A percentile compares a stretch with the other conserved stretches of the same genome.
phyloP scores from a whole-genome alignment of 1,140 invertebrate species.

The Hydropsyche tenuis region DNA sequence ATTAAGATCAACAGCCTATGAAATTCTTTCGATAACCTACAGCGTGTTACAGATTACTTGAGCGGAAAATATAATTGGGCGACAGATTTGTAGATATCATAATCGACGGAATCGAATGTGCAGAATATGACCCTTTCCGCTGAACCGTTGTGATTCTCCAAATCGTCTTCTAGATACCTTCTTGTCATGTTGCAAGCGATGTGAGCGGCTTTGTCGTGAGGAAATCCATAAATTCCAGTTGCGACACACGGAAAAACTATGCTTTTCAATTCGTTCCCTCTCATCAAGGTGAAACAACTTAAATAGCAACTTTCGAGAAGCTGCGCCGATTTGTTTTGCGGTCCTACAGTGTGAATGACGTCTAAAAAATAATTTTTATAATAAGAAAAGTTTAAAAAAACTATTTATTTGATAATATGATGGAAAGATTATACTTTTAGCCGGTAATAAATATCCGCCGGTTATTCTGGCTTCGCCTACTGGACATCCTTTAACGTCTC shows the following conservation, averaged over 20 bases:
- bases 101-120: constrained; percentile 75
- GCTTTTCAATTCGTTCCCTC: constrained; percentile 68
- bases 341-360: constrained; percentile 85
- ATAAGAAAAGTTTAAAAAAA: not conserved
- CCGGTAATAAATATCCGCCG: constrained; percentile 77
- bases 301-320: constrained; percentile 74
- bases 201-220: constrained; percentile 75
- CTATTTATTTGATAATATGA: not conserved
- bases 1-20: too few relatives aligned
- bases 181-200: constrained; percentile 74
- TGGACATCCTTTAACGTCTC: constrained; percentile 71
- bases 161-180: constrained; percentile 70
- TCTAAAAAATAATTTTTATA: constrained; percentile 63
- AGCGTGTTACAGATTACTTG: too few relatives aligned
- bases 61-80: constrained; percentile 77
- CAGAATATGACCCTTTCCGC: constrained; percentile 84
- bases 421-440: constrained; percentile 68
- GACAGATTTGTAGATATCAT: constrained; percentile 75
- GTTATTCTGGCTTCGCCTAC: constrained; percentile 85
- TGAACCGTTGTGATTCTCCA: constrained; percentile 53
- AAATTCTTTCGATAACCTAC: not conserved
- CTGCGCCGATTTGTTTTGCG: constrained; percentile 72
- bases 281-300: constrained; percentile 68
- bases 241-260: constrained; percentile 88
- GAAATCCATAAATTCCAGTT: constrained; percentile 87